Base-by-base conservation (phyloP, 1,140 invertebrate species). In the Colletes gigas region DNA sequence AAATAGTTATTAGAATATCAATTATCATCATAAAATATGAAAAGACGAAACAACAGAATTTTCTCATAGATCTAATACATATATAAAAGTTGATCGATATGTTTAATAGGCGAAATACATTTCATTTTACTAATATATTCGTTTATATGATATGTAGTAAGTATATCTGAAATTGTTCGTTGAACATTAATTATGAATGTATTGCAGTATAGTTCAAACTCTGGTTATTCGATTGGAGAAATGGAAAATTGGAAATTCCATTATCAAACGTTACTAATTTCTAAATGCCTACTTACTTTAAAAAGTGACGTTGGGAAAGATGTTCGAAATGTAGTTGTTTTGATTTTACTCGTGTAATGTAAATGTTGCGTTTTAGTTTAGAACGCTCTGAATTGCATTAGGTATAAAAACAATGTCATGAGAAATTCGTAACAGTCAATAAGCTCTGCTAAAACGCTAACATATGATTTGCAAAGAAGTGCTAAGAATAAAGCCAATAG, bases 371-470 rank as follows among this genome's bases (percentile, higher is more conserved):
- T 78, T 78, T 60, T 71, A 70, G 67, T 57, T 76, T 52, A 19
- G 47, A 54, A 41, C 41, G 30, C 47, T 68, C 47, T 78, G 30
- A 78, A 39, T 14, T 65, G 55, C 52, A 60, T 21, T 21, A 30
- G 59, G 3, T 70, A 70, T 50, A 70, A 60, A 69, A 71, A 41
- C 30, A 44, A 65, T 8, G 54, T 62, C 63, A 50, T 39, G 21
- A 54, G 15, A 78, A 63, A 9, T 54, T 50, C 19, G 17, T 12
- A 72, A 72, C 60, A 73, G 44, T 17, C 52, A 73, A 65, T 65
- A 79, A 79, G 77, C 77, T 65, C 62, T 65, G 60, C 70, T 54
- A 79, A 79, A 79, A 66, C 62, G 52, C 83, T 85, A 84, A 81
- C 39, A 62, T 57, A 57, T 68, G 59, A 41, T 76, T 65, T 59